Evolutionary conservation across 2,113 vertebrate genomes (phyloP).

Genomic region (Nettapus auritus): DNA sequence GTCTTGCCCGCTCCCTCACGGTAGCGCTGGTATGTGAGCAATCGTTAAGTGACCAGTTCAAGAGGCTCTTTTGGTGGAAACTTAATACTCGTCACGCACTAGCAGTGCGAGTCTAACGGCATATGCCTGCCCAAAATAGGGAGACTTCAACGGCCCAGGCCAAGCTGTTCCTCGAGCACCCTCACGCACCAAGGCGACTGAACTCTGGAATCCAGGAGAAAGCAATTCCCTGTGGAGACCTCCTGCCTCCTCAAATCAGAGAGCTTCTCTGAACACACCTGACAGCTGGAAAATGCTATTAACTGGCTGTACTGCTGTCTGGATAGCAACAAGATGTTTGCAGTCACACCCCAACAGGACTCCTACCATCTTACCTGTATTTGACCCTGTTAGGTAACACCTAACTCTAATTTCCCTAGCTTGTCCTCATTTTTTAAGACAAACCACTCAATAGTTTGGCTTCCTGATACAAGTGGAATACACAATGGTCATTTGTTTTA

Average conservation of each 20-base stretch:
- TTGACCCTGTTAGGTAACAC: constrained; percentile 33
- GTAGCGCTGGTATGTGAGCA: accelerated
- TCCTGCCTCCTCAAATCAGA: not conserved
- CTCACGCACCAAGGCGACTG: not conserved
- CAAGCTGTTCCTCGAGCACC: not conserved
- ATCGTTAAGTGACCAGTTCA: not conserved
- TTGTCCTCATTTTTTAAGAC: constrained; percentile 19
- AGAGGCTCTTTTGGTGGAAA: not conserved
- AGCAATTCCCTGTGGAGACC: not conserved
- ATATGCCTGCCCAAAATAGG: not conserved
- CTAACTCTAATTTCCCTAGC: constrained; percentile 1
- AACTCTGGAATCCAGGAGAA: not conserved
- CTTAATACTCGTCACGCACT: not conserved
- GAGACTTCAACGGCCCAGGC: not conserved
- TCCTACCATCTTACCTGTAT: not conserved
- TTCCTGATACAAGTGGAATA: constrained; percentile 54
- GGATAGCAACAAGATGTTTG: not conserved
- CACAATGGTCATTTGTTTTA: constrained; percentile 57
- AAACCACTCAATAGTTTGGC: constrained; percentile 16
- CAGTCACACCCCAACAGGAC: not conserved
- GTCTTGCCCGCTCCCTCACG: accelerated
- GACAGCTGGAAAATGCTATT: not conserved
- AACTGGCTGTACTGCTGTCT: not conserved
- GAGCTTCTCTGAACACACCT: not conserved
- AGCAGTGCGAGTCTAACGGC: not conserved